Conservation (phyloP, 2,113 vertebrate species). For the Pedetes capensis region DNA sequence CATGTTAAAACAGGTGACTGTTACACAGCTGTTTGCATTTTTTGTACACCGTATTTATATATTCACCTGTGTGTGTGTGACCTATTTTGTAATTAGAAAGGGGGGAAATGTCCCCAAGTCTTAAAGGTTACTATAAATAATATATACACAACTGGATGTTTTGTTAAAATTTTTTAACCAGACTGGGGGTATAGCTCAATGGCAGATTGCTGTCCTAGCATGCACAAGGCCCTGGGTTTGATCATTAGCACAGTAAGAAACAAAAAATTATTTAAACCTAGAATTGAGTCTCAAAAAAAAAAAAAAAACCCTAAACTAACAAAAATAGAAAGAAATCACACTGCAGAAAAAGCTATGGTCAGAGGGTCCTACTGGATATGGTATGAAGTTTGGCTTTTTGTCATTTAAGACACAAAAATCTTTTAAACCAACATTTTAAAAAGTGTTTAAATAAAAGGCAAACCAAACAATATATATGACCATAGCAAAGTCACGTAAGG, state of each 20-base stretch:
- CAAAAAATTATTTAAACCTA: background rate
- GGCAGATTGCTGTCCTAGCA: no score
- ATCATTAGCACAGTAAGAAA: no score
- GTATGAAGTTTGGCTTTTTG: background rate
- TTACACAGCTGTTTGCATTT: background rate
- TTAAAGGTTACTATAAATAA: background rate
- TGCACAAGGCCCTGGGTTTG: no score
- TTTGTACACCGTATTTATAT: background rate
- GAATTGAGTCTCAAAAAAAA: background rate
- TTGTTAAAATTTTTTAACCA: background rate
- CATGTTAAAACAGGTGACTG: background rate
- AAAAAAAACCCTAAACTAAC: no score
- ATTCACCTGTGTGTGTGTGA: background rate
- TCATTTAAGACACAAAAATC: background rate
- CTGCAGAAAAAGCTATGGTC: background rate
- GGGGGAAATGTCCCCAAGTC: background rate
- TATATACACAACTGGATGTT: background rate
- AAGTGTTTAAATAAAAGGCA: background rate
- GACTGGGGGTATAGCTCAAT: no score
- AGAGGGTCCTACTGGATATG: background rate
- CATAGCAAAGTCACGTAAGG: background rate
- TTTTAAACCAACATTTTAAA: background rate
- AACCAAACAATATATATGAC: background rate
- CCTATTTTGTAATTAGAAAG: background rate
- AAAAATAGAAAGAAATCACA: background rate